A percentile compares a stretch with the other conserved stretches of the same genome.
Conservation (phyloP, 30 jellyfish, hydroid and myxozoan genomes). For the Aurelia sp. region DNA sequence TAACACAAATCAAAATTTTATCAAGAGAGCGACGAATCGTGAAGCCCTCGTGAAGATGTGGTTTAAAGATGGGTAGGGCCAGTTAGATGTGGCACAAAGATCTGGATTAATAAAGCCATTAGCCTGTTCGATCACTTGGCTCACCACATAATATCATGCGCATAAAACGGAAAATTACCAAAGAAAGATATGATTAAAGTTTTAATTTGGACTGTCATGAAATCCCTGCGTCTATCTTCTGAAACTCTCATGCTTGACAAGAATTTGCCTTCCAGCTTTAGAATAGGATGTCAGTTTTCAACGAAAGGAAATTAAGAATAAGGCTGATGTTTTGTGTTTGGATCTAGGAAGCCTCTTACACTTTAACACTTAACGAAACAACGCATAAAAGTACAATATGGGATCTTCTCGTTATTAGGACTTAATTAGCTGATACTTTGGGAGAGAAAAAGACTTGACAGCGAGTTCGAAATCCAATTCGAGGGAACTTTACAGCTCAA, state of each 20-base stretch:
- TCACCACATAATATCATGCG: constrained; percentile 47
- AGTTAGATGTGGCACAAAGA: constrained; percentile 8
- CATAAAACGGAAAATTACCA: neutral
- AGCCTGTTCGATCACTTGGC: constrained; percentile 15
- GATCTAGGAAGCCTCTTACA: no score
- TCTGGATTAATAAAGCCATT: constrained; percentile 15
- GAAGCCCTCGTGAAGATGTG: neutral
- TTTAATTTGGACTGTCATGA: constrained; percentile 9
- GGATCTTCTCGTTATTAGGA: no score
- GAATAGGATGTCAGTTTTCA: constrained; percentile 11
- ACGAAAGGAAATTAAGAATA: constrained; percentile 22
- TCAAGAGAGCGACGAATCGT: no score
- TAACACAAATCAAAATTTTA: no score
- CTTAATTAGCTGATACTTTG: no score
- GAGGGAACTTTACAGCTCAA: no score
- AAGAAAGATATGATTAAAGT: constrained; percentile 24
- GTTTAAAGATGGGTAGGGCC: constrained; percentile 43
- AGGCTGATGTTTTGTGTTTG: neutral
- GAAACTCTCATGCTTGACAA: constrained; percentile 7
- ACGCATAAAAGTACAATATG: no score
- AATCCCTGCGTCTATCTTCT: constrained; percentile 13
- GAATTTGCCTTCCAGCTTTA: constrained; percentile 23
- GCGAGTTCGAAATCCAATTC: no score
- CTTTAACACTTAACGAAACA: no score
- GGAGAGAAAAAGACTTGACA: no score